Evolutionary conservation across 1,140 invertebrate genomes (phyloP), one percentile per base, ranked within the genome.

Genomic region (Drosophila nikananu): DNA sequence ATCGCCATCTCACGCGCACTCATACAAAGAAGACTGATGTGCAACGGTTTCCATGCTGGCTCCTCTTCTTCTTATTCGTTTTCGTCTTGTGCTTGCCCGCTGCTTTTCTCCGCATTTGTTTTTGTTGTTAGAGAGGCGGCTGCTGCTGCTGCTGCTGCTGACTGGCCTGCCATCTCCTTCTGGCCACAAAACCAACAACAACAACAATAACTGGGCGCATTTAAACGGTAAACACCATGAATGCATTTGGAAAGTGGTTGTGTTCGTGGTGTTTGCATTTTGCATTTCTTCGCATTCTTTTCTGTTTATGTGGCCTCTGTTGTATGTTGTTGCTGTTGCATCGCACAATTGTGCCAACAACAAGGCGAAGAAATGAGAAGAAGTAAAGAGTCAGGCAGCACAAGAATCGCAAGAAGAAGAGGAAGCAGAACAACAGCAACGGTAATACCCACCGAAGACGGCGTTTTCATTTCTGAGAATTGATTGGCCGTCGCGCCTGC

Each of bases 201-300:
- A 58, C 30, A 75, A 59, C 55, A 68, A 68, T 60, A 86, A 90
- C 84, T 90, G 86, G 84, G 84, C 81, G 77, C 84, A 87, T 87
- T 87, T 87, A 87, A 87, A 87, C 84, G 84, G 84, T 87, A 87
- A 87, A 87, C 86, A 87, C 83, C 84, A 84, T 87, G 84, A 87
- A 87, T 89, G 84, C 84, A 87, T 87, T 87, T 87, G 84, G 84
- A 87, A 87, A 87, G 84, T 87, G 84, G 77, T 79, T 79, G 71
- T 77, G 71, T 76, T 86, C 81, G 84, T 87, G 84, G 81, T 87
- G 84, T 87, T 87, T 87, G 84, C 86, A 87, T 87, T 87, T 87
- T 87, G 84, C 84, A 87, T 91, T 91, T 83, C 87, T 91, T 91
- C 80, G 83, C 81, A 91, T 91, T 91, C 80, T 87, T 91, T 91